Evolutionary conservation across 2,888 invertebrate species (phyloP).

Genomic region (Melieria picta): DNA sequence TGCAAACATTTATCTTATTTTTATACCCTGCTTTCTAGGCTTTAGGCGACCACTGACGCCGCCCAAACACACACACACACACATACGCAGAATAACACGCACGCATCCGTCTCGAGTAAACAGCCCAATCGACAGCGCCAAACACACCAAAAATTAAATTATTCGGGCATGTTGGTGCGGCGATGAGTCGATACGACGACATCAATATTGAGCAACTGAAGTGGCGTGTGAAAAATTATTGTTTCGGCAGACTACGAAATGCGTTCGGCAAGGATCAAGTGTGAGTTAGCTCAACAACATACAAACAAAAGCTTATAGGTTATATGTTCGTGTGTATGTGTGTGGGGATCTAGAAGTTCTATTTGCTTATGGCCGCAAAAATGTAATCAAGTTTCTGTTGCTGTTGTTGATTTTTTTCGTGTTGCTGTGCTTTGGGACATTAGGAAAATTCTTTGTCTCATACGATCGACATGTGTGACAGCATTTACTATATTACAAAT

Average conservation of each 20-base stretch:
- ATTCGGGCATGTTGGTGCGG: too few relatives aligned
- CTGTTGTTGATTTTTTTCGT: background rate
- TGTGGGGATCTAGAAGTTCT: background rate
- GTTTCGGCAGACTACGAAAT: too few relatives aligned
- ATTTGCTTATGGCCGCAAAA: background rate
- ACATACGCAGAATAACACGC: background rate
- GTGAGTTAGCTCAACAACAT: too few relatives aligned
- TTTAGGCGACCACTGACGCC: background rate
- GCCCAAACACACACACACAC: background rate
- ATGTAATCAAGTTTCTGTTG: slow-evolving; percentile 16
- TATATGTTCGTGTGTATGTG: background rate
- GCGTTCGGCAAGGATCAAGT: too few relatives aligned
- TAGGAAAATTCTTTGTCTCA: slow-evolving; percentile 4
- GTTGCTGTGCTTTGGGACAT: too few relatives aligned
- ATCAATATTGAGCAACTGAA: too few relatives aligned
- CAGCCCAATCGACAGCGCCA: too few relatives aligned
- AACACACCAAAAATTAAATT: too few relatives aligned
- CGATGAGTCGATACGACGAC: too few relatives aligned
- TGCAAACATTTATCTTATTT: slow-evolving; percentile 13
- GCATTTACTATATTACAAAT: background rate
- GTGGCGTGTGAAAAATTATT: too few relatives aligned
- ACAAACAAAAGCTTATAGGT: background rate
- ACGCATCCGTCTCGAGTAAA: background rate
- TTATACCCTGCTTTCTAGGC: background rate
- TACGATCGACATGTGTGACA: slow-evolving; percentile 25